phyloP scores from a whole-genome alignment of 2,797 vertebrate species.

The Atherinosoma microstoma region DNA sequence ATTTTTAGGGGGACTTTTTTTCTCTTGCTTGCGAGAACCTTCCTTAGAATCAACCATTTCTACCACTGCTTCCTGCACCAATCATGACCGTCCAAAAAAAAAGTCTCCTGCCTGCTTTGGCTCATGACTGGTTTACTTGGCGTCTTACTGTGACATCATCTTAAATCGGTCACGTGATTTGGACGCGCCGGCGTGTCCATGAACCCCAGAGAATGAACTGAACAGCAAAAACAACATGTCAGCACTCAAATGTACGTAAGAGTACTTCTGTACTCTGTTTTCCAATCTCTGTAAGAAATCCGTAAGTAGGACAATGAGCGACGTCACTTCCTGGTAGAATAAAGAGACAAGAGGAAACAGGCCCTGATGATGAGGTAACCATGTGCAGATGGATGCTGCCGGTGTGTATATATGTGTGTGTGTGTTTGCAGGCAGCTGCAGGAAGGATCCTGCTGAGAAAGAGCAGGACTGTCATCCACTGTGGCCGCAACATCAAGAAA shows the following conservation, averaged over 20 bases:
- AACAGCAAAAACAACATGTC: neutral
- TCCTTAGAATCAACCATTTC: too few relatives aligned
- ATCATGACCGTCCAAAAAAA: too few relatives aligned
- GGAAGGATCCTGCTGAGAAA: conserved; percentile 78
- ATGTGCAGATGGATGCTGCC: conserved; percentile 71
- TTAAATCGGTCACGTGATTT: too few relatives aligned
- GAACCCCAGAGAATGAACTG: neutral
- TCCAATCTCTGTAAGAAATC: neutral
- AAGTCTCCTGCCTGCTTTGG: too few relatives aligned
- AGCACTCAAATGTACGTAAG: neutral
- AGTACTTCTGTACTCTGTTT: neutral
- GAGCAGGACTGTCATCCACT: conserved; percentile 77
- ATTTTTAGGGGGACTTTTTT: too few relatives aligned
- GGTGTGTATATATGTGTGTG: conserved; percentile 45
- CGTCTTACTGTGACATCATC: too few relatives aligned
- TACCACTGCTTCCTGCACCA: too few relatives aligned
- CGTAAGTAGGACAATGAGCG: conserved; percentile 13
- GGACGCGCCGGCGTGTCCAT: too few relatives aligned
- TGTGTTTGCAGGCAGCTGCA: conserved; percentile 67
- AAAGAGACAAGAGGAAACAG: conserved; percentile 63
- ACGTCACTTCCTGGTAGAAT: conserved; percentile 60
- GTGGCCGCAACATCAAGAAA: conserved; percentile 72
- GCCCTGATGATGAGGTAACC: conserved; percentile 71
- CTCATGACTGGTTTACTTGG: too few relatives aligned
- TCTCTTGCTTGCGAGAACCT: too few relatives aligned